phyloP scores from a whole-genome alignment of 2,797 vertebrate genomes.

The Onychomys torridus region DNA sequence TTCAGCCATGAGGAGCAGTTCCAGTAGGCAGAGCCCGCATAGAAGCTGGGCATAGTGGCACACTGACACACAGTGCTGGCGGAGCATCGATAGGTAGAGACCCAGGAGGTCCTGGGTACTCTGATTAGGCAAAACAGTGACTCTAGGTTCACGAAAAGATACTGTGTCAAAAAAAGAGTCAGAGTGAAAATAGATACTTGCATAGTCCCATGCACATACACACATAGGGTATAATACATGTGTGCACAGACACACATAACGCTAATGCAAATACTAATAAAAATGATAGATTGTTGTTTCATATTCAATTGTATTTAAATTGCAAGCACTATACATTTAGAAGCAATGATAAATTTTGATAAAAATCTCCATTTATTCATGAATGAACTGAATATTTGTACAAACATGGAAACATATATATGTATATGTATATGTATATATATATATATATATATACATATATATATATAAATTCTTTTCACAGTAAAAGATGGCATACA shows the following conservation, averaged over 20 bases:
- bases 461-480: background rate
- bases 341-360: background rate
- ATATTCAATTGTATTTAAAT: slow-evolving; percentile 39
- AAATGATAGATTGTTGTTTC: background rate
- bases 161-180: too few relatives aligned
- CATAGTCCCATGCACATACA: background rate
- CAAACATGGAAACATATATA: too few relatives aligned
- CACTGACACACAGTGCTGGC: background rate
- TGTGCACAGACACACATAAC: background rate
- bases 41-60: background rate
- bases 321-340: background rate
- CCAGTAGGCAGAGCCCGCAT: background rate
- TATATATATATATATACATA: too few relatives aligned
- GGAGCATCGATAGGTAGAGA: fast-evolving
- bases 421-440: too few relatives aligned
- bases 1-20: background rate
- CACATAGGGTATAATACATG: background rate
- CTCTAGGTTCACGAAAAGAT: background rate
- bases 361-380: background rate
- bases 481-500: background rate
- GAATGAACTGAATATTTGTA: background rate
- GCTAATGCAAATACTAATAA: too few relatives aligned
- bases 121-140: background rate
- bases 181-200: background rate
- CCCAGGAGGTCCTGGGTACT: background rate